Conservation (phyloP, 53 echinoderm and acorn worm genomes). For the Holothuria leucospilota region DNA sequence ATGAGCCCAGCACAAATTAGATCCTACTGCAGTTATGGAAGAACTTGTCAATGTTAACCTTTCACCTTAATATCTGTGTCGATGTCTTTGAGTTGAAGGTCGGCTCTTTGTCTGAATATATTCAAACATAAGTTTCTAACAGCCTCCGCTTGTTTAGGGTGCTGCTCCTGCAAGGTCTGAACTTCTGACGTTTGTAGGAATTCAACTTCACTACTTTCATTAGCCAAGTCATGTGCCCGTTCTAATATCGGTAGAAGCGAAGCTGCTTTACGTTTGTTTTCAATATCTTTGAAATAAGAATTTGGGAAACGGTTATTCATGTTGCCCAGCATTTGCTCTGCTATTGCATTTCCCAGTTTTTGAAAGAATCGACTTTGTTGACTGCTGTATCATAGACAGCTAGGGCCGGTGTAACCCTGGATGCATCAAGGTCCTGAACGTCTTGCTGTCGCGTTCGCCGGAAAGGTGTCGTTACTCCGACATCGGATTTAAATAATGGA, state of each 20-base stretch:
- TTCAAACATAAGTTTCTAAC: constrained; percentile 44
- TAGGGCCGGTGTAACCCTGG: background rate
- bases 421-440: background rate
- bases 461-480: too few species aligned
- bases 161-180: constrained; percentile 1
- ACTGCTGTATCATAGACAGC: too few species aligned
- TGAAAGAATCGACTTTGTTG: too few species aligned
- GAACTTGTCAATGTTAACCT: too few species aligned
- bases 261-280: background rate
- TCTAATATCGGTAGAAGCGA: background rate
- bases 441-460: background rate
- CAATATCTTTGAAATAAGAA: background rate
- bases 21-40: too few species aligned
- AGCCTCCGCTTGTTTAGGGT: constrained; percentile 49
- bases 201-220: background rate
- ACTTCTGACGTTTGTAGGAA: constrained; percentile 28
- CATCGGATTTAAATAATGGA: background rate
- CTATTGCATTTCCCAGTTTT: too few species aligned
- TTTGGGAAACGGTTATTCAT: too few species aligned
- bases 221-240: background rate
- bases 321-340: too few species aligned
- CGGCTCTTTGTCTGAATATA: background rate
- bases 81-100: too few species aligned
- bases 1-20: too few species aligned
- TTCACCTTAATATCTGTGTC: too few species aligned